Evolutionary conservation across 2,797 vertebrate genomes (phyloP).

Genomic region (Potorous gilbertii): DNA sequence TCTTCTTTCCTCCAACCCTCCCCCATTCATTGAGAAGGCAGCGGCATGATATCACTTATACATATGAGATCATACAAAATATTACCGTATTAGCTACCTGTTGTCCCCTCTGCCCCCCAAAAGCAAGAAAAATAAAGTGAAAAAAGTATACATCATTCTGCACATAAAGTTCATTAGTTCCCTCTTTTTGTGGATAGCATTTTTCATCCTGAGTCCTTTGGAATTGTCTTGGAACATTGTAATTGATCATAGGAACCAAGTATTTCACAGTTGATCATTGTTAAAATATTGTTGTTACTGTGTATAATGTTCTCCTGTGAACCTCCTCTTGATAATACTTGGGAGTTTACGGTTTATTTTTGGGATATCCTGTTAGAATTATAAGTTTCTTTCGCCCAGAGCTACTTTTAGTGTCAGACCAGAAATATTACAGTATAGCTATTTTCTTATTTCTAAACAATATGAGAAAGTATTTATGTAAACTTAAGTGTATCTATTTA

Average conservation of each 20-base stretch:
- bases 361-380: conserved; percentile 58
- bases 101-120: too few relatives aligned
- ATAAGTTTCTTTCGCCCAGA: conserved; percentile 62
- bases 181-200: not conserved
- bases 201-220: not conserved
- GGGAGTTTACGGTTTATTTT: conserved; percentile 59
- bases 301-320: not conserved
- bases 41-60: not conserved
- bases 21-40: not conserved
- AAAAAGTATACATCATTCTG: not conserved
- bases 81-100: not conserved
- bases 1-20: not conserved
- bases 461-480: not conserved
- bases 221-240: not conserved
- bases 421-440: not conserved
- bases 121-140: not conserved
- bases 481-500: not conserved
- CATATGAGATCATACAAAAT: not conserved
- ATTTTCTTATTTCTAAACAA: conserved; percentile 38
- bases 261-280: not conserved
- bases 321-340: conserved; percentile 27
- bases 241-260: not conserved
- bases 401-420: conserved; percentile 53
- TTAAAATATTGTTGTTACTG: not conserved
- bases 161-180: not conserved